Evolutionary conservation across 2,888 invertebrate genomes (phyloP).

Genomic region (Euzetes globulus): DNA sequence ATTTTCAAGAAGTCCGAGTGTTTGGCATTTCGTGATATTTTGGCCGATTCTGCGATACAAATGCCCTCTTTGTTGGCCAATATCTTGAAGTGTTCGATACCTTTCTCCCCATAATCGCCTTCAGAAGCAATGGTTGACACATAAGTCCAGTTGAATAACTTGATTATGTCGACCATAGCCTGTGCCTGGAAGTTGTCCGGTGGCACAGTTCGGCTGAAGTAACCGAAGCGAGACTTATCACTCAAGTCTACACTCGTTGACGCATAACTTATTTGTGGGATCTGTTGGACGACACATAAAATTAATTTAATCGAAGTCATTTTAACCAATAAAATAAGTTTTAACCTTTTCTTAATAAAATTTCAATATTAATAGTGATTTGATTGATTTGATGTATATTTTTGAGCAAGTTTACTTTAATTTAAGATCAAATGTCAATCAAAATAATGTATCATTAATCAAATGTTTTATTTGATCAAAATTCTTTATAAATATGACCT

Average conservation of each 20-base stretch:
- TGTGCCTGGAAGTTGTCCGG: conserved; percentile 65
- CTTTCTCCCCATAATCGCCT: conserved; percentile 67
- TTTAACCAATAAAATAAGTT: background rate
- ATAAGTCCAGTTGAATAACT: conserved; percentile 63
- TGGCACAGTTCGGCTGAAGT: conserved; percentile 63
- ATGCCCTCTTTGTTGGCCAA: conserved; percentile 48
- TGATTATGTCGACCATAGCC: conserved; percentile 61
- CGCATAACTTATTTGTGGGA: conserved; percentile 64
- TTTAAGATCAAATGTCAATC: too few species aligned
- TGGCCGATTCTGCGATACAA: conserved; percentile 57
- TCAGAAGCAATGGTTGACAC: conserved; percentile 68
- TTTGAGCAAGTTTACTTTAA: too few species aligned
- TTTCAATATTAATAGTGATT: too few species aligned
- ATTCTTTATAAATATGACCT: too few species aligned
- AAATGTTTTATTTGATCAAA: too few species aligned
- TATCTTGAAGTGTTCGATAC: conserved; percentile 50
- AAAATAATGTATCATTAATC: too few species aligned
- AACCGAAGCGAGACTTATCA: conserved; percentile 62
- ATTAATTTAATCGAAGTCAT: too few species aligned
- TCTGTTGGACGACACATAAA: conserved; percentile 52
- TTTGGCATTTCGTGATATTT: conserved; percentile 55
- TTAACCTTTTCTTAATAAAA: too few species aligned
- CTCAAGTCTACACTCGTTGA: conserved; percentile 63
- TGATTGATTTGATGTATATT: too few species aligned
- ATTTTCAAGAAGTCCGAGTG: conserved; percentile 57